Percentiles rank a stretch among this genome's conserved stretches.
These are phyloP conservation scores for Drosophila recens DNA, from an alignment of 2,888 invertebrate genomes.

Conservation along the genomic window DNA sequence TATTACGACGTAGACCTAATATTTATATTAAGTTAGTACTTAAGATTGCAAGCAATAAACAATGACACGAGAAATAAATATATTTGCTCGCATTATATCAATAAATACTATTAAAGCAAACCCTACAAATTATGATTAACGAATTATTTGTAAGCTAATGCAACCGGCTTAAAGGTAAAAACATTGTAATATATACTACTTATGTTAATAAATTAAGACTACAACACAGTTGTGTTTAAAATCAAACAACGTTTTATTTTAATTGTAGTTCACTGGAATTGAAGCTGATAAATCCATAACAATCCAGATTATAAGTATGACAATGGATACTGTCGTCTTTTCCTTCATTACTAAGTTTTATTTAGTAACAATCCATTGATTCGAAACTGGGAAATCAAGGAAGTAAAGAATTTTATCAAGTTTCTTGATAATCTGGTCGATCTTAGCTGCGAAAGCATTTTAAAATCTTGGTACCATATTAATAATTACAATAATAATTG, in stretches of 20 bases:
- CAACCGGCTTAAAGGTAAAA: constrained; percentile 14
- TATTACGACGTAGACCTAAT: constrained; percentile 43
- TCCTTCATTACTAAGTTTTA: too few species aligned
- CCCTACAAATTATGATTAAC: constrained; percentile 27
- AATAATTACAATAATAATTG: too few species aligned
- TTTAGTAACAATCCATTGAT: too few species aligned
- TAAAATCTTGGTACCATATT: too few species aligned
- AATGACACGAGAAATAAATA: constrained; percentile 17
- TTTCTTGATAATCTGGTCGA: too few species aligned
- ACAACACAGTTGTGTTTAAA: constrained; percentile 26
- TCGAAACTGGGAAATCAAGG: too few species aligned
- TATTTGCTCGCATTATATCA: constrained; percentile 31
- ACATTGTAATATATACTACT: constrained; percentile 39
- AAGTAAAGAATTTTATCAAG: too few species aligned
- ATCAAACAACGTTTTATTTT: background rate
- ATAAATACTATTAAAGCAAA: constrained; percentile 19
- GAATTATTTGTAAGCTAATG: constrained; percentile 18
- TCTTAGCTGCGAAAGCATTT: too few species aligned
- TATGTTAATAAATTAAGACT: constrained; percentile 52
- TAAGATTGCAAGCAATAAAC: constrained; percentile 52
- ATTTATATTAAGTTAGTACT: constrained; percentile 28
- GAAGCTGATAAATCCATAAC: too few species aligned
- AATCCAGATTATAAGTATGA: too few species aligned
- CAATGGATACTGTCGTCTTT: too few species aligned
- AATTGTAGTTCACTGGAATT: background rate